A percentile compares a stretch with the other conserved stretches of the same genome.
Evolutionary conservation across 2,797 vertebrate genomes (phyloP).

Genomic region (Brachyrhaphis roseni): DNA sequence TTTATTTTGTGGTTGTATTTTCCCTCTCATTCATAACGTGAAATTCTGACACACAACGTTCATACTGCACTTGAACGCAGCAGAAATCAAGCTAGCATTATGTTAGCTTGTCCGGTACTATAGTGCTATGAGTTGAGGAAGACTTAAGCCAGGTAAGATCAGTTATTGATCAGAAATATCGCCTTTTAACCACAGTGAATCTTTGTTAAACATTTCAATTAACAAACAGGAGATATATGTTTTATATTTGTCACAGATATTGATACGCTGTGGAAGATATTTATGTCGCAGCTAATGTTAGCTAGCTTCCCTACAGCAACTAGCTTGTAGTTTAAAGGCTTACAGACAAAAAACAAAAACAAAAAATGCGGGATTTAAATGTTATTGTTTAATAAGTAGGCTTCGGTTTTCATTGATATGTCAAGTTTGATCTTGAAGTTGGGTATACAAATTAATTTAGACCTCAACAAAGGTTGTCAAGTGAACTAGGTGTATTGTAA

Average conservation of each 20-base stretch:
- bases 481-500: background rate
- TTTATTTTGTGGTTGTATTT: background rate
- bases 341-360: background rate
- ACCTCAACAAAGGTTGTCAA: background rate
- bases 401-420: background rate
- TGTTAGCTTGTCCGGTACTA: conserved; percentile 30
- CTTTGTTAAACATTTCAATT: background rate
- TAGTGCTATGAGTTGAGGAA: conserved; percentile 67
- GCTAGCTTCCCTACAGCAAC: conserved; percentile 19
- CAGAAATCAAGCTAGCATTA: conserved; percentile 27
- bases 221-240: background rate
- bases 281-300: conserved; percentile 39
- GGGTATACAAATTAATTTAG: background rate
- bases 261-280: background rate
- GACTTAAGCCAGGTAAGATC: conserved; percentile 50
- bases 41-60: background rate
- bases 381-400: background rate
- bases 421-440: background rate
- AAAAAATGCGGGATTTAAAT: background rate
- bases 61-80: conserved; percentile 26
- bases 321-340: background rate
- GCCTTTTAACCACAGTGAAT: background rate
- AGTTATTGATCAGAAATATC: background rate
- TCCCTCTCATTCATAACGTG: background rate
- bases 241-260: background rate